Evolutionary conservation across 2,113 vertebrate genomes (phyloP).

Genomic region (Puffinus mauretanicus): DNA sequence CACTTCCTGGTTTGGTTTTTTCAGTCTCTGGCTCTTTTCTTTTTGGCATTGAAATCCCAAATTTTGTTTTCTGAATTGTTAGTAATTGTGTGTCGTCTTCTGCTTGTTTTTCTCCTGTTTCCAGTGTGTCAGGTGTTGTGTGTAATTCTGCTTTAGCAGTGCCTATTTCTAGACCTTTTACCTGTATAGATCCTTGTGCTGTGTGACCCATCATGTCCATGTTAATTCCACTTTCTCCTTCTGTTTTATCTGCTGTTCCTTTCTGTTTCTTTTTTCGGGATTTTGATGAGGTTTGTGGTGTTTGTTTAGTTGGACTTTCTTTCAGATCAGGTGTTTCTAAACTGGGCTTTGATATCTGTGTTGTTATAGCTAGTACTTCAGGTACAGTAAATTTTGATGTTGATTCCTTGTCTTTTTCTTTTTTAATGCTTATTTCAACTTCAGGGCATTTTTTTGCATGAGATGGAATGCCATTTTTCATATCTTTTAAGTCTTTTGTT

Average conservation of each 20-base stretch:
- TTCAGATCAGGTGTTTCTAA: background rate
- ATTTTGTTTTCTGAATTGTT: background rate
- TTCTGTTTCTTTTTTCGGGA: constrained; percentile 51
- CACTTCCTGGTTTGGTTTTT: rapidly evolving
- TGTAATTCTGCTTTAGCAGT: background rate
- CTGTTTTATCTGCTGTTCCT: background rate
- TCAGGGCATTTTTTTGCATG: constrained; percentile 27
- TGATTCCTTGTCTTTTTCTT: constrained; percentile 17
- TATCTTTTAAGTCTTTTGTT: constrained; percentile 4
- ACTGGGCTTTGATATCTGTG: background rate
- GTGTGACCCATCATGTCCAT: background rate
- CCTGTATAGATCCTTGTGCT: background rate
- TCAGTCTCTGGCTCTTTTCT: background rate
- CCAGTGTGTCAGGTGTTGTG: background rate
- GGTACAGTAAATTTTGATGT: background rate
- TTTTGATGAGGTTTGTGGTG: background rate
- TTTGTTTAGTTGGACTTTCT: background rate
- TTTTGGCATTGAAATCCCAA: background rate
- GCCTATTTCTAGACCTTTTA: constrained; percentile 25
- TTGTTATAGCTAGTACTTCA: background rate
- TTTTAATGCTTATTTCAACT: constrained; percentile 66
- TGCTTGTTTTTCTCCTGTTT: background rate
- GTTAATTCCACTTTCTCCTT: background rate
- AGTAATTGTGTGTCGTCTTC: background rate
- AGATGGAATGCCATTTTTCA: constrained; percentile 7